Evolutionary conservation across 2,888 invertebrate genomes (phyloP).

Genomic region (Hirtodrosophila confusa): DNA sequence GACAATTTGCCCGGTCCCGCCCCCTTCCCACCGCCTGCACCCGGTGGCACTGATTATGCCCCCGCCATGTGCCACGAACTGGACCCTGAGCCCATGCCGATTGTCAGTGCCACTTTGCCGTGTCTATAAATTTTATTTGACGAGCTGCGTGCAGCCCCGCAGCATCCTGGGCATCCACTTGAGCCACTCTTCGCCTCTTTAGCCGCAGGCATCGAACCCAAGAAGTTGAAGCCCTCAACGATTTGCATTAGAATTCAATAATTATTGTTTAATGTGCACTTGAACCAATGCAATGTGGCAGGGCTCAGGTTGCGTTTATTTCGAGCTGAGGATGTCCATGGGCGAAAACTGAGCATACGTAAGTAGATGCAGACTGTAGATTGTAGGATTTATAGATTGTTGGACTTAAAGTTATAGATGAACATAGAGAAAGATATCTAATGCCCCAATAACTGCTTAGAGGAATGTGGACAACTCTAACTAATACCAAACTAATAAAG

Average conservation of each 20-base stretch:
- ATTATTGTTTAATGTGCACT: constrained; percentile 75
- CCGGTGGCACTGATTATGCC: constrained; percentile 73
- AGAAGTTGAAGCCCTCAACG: constrained; percentile 19
- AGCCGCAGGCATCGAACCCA: constrained; percentile 12
- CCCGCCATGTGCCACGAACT: constrained; percentile 33
- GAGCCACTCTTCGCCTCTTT: constrained; percentile 28
- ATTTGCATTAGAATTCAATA: constrained; percentile 71
- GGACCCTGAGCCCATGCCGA: constrained; percentile 56
- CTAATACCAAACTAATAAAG: too few species aligned
- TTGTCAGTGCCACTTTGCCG: constrained; percentile 71
- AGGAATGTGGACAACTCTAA: too few species aligned
- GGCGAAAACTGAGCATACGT: too few species aligned
- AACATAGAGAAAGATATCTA: too few species aligned
- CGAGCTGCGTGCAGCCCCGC: constrained; percentile 45
- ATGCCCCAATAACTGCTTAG: too few species aligned
- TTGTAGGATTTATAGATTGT: too few species aligned
- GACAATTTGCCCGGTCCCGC: constrained; percentile 62
- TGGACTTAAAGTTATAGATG: background rate
- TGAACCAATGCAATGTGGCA: constrained; percentile 49
- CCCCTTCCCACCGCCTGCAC: constrained; percentile 27
- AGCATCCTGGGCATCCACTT: constrained; percentile 37
- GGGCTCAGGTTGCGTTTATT: constrained; percentile 8
- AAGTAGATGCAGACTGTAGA: too few species aligned
- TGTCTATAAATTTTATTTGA: constrained; percentile 75
- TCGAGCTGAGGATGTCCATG: background rate